Percentiles rank a stretch among this genome's conserved stretches.
Conservation (phyloP, 2,888 invertebrate species). For the Tethea ocularis region DNA sequence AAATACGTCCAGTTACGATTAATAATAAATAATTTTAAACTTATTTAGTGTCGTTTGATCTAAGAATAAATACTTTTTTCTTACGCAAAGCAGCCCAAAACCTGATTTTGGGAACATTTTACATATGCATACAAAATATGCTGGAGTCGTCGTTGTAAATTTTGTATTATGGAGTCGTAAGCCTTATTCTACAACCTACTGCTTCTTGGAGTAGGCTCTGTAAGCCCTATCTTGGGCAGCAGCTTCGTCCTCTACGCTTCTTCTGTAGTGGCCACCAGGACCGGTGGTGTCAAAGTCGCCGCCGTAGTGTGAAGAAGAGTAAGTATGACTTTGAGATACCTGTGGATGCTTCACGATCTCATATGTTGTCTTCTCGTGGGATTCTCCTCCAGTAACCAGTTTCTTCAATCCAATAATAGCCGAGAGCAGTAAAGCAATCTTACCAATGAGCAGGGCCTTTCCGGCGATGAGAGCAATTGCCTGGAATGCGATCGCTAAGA, state of each 20-base stretch:
- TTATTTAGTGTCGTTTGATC: conserved; percentile 46
- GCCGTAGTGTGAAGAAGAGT: conserved; percentile 87
- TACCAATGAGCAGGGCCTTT: conserved; percentile 91
- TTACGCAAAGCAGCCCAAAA: conserved; percentile 33
- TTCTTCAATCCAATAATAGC: conserved; percentile 92
- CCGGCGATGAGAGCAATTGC: conserved; percentile 90
- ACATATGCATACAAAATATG: not conserved
- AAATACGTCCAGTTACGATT: conserved; percentile 20
- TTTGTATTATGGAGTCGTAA: conserved; percentile 70
- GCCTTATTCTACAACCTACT: conserved; percentile 48
- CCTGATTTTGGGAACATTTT: conserved; percentile 30
- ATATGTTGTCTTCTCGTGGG: conserved; percentile 91
- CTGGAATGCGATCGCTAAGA: conserved; percentile 89
- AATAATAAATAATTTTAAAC: conserved; percentile 20
- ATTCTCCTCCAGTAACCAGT: conserved; percentile 86
- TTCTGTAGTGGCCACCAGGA: conserved; percentile 84
- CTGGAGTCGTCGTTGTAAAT: conserved; percentile 62
- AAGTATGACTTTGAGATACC: conserved; percentile 90
- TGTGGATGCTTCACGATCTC: conserved; percentile 95
- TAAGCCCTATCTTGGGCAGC: conserved; percentile 86
- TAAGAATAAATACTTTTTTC: conserved; percentile 27
- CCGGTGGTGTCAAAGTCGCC: conserved; percentile 84
- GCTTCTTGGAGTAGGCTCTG: conserved; percentile 78
- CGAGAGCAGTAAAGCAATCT: conserved; percentile 91
- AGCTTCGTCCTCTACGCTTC: conserved; percentile 84